Percentiles rank a stretch among this genome's conserved stretches.
phyloP scores from a whole-genome alignment of 2,797 vertebrate genomes.

The Muraenolepis orangiensis region DNA sequence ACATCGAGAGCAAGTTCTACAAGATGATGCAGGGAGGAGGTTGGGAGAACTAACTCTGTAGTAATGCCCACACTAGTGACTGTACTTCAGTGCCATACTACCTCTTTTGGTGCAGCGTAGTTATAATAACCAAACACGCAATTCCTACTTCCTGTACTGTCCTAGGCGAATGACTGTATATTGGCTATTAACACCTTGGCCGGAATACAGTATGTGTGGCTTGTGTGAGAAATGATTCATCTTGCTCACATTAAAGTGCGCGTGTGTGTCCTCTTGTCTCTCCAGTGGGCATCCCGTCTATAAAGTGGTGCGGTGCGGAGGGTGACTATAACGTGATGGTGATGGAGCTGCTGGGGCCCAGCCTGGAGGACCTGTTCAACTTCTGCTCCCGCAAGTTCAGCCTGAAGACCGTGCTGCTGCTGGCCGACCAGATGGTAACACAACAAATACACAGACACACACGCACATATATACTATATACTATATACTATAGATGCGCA shows the following conservation, averaged over 20 bases:
- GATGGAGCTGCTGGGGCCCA: slow-evolving; percentile 94
- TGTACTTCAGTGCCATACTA: neutral
- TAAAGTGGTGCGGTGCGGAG: slow-evolving; percentile 97
- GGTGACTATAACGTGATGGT: slow-evolving; percentile 99
- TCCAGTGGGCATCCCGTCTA: slow-evolving; percentile 92
- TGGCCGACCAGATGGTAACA: slow-evolving; percentile 95
- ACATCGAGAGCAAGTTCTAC: slow-evolving; percentile 99
- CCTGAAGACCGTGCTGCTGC: slow-evolving; percentile 92
- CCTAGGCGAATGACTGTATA: neutral
- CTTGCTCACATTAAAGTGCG: no score
- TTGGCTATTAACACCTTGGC: neutral
- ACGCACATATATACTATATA: neutral
- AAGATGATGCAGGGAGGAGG: slow-evolving; percentile 99
- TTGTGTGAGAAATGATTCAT: neutral
- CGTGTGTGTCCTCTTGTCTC: neutral
- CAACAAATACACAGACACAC: neutral
- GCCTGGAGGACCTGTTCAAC: slow-evolving; percentile 96
- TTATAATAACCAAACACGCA: neutral
- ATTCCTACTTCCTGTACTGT: neutral
- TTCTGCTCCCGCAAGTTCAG: slow-evolving; percentile 98
- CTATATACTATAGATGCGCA: no score
- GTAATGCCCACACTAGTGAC: neutral
- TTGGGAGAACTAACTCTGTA: slow-evolving; percentile 57
- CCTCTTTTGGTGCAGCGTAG: neutral
- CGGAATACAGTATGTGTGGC: neutral